Evolutionary conservation across 1,140 invertebrate genomes (phyloP).

Genomic region (Caenorhabditis brenneri): DNA sequence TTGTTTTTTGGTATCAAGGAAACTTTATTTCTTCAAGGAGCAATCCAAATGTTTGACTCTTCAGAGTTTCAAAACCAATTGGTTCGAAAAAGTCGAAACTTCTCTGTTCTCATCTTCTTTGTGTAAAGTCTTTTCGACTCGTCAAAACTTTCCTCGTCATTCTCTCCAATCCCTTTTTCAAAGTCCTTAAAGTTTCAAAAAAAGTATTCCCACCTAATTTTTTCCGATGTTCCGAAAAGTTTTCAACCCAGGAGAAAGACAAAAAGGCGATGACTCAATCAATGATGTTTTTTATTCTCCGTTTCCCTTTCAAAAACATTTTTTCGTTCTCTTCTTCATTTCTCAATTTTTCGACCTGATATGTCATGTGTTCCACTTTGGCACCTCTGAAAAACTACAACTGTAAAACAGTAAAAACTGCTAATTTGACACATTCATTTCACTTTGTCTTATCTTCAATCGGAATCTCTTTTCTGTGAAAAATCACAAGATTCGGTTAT

Average conservation of each 20-base stretch:
- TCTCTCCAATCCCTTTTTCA: neutral
- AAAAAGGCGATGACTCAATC: constrained; percentile 3
- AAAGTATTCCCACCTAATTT: neutral
- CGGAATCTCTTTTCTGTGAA: neutral
- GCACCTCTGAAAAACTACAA: neutral
- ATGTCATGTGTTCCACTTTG: neutral
- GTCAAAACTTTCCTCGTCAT: neutral
- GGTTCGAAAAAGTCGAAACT: neutral
- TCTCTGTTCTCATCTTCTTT: neutral
- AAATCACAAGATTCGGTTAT: neutral
- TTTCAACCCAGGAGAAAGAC: neutral
- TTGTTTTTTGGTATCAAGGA: neutral
- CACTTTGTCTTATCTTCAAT: too few species aligned
- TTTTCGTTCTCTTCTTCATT: neutral
- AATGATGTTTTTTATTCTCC: constrained; percentile 10
- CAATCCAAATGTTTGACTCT: too few species aligned
- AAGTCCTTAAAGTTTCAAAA: neutral
- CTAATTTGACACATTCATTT: too few species aligned
- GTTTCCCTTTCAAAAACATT: constrained; percentile 4
- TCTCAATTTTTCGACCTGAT: neutral
- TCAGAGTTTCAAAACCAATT: neutral
- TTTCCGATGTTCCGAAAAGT: neutral
- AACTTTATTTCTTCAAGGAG: too few species aligned
- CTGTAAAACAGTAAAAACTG: neutral
- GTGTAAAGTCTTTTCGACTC: neutral